Evolutionary conservation across 1,140 invertebrate species (phyloP).

Genomic region (Bombus ignitus): DNA sequence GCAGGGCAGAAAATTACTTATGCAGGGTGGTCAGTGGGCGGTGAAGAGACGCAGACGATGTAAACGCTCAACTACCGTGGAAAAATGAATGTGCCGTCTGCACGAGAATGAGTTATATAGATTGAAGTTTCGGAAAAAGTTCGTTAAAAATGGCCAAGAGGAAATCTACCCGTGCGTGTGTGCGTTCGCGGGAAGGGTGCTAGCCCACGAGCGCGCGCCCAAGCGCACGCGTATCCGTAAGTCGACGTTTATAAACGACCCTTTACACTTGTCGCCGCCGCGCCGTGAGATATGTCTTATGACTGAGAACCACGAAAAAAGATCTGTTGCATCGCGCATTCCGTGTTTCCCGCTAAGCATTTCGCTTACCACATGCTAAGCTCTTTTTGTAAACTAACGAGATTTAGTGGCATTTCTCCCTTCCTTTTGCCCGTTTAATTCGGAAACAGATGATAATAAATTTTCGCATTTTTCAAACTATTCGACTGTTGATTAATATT

Average conservation of each 20-base stretch:
- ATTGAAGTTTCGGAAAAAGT: constrained; percentile 64
- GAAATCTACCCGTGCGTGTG: neutral
- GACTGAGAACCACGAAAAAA: constrained; percentile 25
- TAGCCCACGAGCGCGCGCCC: neutral
- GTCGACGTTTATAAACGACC: constrained; percentile 47
- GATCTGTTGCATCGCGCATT: neutral
- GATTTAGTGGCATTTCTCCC: neutral
- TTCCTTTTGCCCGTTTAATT: neutral
- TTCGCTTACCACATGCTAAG: neutral
- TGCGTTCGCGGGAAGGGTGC: neutral
- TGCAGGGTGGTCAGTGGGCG: constrained; percentile 58
- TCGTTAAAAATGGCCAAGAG: constrained; percentile 57
- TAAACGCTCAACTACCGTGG: constrained; percentile 69
- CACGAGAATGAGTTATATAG: constrained; percentile 53
- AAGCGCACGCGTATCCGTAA: constrained; percentile 1
- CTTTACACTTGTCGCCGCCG: constrained; percentile 25
- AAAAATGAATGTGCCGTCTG: constrained; percentile 69
- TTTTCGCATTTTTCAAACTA: neutral
- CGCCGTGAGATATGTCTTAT: constrained; percentile 26
- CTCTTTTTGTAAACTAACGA: constrained; percentile 13
- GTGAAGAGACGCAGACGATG: constrained; percentile 63
- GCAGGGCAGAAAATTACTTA: constrained; percentile 66
- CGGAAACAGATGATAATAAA: neutral
- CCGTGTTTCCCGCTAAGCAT: neutral
- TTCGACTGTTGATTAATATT: neutral